These are phyloP conservation scores for Achroia grisella DNA, from an alignment of 1,140 invertebrate species.

Conservation along the genomic window DNA sequence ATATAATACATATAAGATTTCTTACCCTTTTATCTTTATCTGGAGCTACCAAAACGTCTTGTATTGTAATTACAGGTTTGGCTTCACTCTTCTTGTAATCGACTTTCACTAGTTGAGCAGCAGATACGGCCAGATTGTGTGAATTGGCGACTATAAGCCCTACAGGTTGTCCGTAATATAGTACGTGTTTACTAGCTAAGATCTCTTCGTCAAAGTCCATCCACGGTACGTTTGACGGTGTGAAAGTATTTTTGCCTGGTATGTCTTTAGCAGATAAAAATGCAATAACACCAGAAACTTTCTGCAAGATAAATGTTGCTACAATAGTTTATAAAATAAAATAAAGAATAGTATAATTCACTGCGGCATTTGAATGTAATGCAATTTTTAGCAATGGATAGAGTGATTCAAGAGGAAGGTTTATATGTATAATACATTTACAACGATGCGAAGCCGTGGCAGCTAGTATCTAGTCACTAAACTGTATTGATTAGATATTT, in stretches of 20 bases:
- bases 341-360: too few species aligned
- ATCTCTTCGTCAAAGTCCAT: constrained; percentile 65
- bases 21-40: constrained; percentile 52
- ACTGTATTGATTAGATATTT: too few species aligned
- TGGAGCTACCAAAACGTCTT: constrained; percentile 74
- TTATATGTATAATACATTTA: too few species aligned
- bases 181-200: constrained; percentile 70
- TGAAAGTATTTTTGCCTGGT: constrained; percentile 80
- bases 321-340: too few species aligned
- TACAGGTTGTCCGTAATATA: constrained; percentile 82
- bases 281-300: constrained; percentile 80
- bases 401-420: too few species aligned
- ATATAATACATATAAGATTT: too few species aligned
- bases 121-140: constrained; percentile 75
- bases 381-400: too few species aligned
- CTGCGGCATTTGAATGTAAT: too few species aligned
- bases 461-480: too few species aligned
- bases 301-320: constrained; percentile 45
- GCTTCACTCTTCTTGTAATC: constrained; percentile 70
- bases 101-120: constrained; percentile 80
- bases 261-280: constrained; percentile 84
- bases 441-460: too few species aligned
- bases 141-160: constrained; percentile 81
- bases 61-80: constrained; percentile 63
- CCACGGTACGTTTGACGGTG: constrained; percentile 30